Evolutionary conservation across 2,888 invertebrate species (phyloP), one percentile per base, ranked within the genome.

Genomic region (Cryptops parisi): DNA sequence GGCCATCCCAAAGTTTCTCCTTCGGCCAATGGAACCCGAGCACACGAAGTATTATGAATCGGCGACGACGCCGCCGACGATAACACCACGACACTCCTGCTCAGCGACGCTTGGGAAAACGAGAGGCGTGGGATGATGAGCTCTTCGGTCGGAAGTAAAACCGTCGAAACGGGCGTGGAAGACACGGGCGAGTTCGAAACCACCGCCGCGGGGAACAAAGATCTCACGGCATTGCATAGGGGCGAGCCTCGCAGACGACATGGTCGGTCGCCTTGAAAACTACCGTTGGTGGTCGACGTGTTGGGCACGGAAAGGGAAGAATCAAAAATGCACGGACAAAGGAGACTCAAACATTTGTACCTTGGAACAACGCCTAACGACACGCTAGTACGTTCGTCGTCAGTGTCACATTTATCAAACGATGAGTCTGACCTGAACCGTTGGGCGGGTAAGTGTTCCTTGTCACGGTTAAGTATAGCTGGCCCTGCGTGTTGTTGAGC

Each of bases 1-100:
- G 17, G 43, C 19, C 43, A 12, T 17, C 19, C 46, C 23, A 24
- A 46, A 46, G 46, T 46, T 23, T 46, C 46, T n/a, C 46, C 46
- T 46, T 46, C 46, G 17, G 46, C 46, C 23, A 46, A 46, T 22
- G 46, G 46, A 9, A 46, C 46, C 5, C 5, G 12, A 19, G 43
- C 6, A 41, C 43, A 41, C 6, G 9, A 33, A 33, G 33, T 15
- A 33, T 33, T 33, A 9, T 33, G 38, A 12, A 15, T 33, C 38
- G 38, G 38, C 9, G 38, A 33, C 9, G 38, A 9, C 38, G 38
- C n/a, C n/a, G n/a, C n/a, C n/a, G n/a, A n/a, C n/a, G n/a, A n/a
- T 9, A 33, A 9, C 9, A 15, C 6, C 6, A 33, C 6, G 15
- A 9, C 33, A 33, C 15, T 33, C 15, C 6, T 6, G 33, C 9